Evolutionary conservation across 2,113 vertebrate genomes (phyloP).

Genomic region (Ctenodactylus gundi): DNA sequence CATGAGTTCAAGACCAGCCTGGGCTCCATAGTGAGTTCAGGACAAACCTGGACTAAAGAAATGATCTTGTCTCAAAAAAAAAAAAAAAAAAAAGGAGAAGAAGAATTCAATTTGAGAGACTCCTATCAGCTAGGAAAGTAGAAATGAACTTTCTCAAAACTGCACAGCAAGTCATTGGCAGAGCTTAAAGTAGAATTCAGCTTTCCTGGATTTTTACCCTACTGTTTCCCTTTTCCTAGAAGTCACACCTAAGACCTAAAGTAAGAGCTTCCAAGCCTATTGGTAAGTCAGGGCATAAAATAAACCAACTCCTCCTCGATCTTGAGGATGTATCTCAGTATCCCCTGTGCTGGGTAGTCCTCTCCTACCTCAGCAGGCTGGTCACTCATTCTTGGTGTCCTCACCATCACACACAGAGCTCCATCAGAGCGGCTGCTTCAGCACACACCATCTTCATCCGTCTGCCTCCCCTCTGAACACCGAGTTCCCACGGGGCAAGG

Average conservation of each 20-base stretch:
- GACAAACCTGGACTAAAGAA: too few species aligned
- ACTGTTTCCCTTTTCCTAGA: neutral
- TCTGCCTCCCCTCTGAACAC: neutral
- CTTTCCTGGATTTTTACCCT: neutral
- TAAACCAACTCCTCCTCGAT: neutral
- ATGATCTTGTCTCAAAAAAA: too few species aligned
- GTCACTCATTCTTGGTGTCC: neutral
- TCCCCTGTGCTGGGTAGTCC: neutral
- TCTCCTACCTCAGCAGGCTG: neutral
- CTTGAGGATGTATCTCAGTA: neutral
- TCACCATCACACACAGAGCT: fast-evolving
- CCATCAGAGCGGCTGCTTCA: neutral
- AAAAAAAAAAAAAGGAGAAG: too few species aligned
- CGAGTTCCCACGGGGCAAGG: neutral
- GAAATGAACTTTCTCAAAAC: neutral
- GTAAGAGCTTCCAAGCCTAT: neutral
- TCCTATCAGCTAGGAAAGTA: neutral
- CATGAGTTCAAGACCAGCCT: too few species aligned
- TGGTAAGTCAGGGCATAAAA: neutral
- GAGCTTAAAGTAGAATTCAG: neutral
- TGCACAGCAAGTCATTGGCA: neutral
- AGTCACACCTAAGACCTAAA: fast-evolving
- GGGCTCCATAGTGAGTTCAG: too few species aligned
- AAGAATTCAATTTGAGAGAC: neutral
- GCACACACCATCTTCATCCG: neutral